These are phyloP conservation scores for Acronicta leporina DNA, from an alignment of 2,888 invertebrate genomes.

Conservation along the genomic window DNA sequence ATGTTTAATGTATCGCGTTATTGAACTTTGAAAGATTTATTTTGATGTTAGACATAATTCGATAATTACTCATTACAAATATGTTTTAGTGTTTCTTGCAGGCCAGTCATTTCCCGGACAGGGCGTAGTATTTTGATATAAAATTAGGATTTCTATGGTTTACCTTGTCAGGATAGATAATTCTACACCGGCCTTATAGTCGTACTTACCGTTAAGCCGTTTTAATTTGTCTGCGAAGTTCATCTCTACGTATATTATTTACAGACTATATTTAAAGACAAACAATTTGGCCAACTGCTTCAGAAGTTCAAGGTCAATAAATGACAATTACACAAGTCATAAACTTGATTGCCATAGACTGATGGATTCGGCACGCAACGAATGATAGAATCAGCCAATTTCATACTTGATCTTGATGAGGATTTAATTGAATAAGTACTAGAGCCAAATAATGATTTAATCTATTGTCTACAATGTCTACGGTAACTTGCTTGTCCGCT, in stretches of 20 bases:
- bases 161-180: too few species aligned
- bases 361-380: constrained; percentile 69
- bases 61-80: constrained; percentile 26
- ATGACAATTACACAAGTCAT: constrained; percentile 53
- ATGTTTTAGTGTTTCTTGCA: constrained; percentile 19
- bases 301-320: constrained; percentile 67
- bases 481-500: too few species aligned
- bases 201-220: neutral
- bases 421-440: constrained; percentile 44
- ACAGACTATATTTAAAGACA: constrained; percentile 3
- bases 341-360: constrained; percentile 57
- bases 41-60: constrained; percentile 18
- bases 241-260: neutral
- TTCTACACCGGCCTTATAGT: neutral
- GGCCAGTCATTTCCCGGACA: constrained; percentile 10
- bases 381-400: constrained; percentile 30
- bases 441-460: constrained; percentile 6
- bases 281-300: constrained; percentile 33
- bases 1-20: constrained; percentile 20
- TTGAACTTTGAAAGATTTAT: constrained; percentile 20
- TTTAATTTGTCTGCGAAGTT: neutral
- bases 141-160: too few species aligned
- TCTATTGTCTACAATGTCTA: constrained; percentile 8
- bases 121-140: constrained; percentile 2
- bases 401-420: constrained; percentile 40